These are phyloP conservation scores for Agrochola macilenta DNA, from an alignment of 2,888 invertebrate species.

Conservation along the genomic window DNA sequence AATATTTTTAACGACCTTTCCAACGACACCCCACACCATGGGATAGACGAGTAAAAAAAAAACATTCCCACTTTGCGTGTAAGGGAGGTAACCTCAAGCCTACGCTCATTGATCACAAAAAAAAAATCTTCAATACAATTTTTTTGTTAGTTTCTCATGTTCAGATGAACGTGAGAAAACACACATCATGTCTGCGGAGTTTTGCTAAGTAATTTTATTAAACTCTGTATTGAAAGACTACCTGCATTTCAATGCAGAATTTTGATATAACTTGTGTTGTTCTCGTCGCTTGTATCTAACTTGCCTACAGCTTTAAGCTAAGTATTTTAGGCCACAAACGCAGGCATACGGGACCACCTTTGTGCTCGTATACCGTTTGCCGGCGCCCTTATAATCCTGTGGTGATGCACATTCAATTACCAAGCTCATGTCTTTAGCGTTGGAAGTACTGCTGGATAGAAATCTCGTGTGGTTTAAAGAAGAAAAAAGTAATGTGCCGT, in stretches of 20 bases:
- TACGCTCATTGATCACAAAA: too few species aligned
- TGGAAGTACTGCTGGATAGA: not conserved
- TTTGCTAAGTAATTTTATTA: not conserved
- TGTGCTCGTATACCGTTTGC: constrained; percentile 42
- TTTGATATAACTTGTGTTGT: not conserved
- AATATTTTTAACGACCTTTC: too few species aligned
- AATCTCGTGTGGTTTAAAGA: not conserved
- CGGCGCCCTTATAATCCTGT: constrained; percentile 3
- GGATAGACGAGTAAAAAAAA: too few species aligned
- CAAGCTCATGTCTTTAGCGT: not conserved
- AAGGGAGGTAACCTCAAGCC: too few species aligned
- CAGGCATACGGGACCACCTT: constrained; percentile 48
- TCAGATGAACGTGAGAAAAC: too few species aligned
- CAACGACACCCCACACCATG: too few species aligned
- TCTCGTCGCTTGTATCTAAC: not conserved
- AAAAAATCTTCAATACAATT: too few species aligned
- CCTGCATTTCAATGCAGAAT: not conserved
- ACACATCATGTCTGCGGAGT: too few species aligned
- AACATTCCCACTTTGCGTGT: too few species aligned
- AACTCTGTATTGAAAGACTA: not conserved
- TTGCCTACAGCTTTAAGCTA: constrained; percentile 8
- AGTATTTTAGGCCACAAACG: constrained; percentile 54
- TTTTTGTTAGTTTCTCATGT: too few species aligned
- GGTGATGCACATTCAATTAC: constrained; percentile 19
- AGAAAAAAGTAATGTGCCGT: too few species aligned